Conservation (phyloP, 64 coral and sea anemone species). For the Hydrozoanthus tunicans region DNA sequence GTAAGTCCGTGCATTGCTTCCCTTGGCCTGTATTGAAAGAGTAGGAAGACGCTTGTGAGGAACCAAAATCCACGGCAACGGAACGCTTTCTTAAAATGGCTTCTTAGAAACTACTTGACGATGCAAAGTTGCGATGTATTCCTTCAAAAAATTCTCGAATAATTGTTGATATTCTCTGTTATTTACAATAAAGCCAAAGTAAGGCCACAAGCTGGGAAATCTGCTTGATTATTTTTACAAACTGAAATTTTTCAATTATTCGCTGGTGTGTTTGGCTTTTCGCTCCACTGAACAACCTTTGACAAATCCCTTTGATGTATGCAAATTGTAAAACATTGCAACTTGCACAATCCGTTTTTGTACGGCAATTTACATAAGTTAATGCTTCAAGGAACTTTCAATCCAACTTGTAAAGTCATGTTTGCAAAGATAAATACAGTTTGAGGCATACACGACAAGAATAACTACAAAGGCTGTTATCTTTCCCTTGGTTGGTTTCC, state of each 20-base stretch:
- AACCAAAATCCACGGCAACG: constrained; percentile 51
- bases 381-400: constrained; percentile 6
- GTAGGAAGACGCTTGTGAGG: neutral
- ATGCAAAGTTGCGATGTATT: neutral
- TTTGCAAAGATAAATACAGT: neutral
- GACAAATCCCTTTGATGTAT: constrained; percentile 33
- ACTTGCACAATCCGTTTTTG: constrained; percentile 33
- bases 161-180: constrained; percentile 49
- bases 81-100: constrained; percentile 1
- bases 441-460: neutral
- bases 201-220: constrained; percentile 37
- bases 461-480: neutral
- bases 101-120: constrained; percentile 42
- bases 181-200: constrained; percentile 15
- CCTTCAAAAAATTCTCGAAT: neutral
- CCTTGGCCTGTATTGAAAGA: neutral
- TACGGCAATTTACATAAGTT: constrained; percentile 32
- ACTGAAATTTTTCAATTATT: constrained; percentile 22
- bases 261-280: constrained; percentile 18
- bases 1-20: neutral
- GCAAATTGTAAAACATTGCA: constrained; percentile 19
- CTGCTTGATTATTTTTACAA: neutral
- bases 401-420: neutral
- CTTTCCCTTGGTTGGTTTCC: neutral
- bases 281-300: constrained; percentile 39